Evolutionary conservation across 2,113 vertebrate species (phyloP), one percentile per base, ranked within the genome.

Genomic region (Rutilus rutilus): DNA sequence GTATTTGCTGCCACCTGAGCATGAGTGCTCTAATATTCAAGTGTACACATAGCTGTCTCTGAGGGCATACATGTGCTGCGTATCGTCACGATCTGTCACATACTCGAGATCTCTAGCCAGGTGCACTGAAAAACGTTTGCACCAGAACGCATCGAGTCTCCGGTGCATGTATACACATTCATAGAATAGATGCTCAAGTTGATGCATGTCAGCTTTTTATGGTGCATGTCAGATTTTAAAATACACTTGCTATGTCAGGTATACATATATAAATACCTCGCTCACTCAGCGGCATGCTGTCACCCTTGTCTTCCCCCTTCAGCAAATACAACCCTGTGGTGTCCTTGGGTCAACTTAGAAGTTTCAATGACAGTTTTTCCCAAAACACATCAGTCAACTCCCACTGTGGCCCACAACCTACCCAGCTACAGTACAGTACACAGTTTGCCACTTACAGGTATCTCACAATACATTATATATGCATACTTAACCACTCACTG

Each of bases 311-410:
- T 75, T 50, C n/a, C 42, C 71, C 6, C 6, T 75, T 75, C 42
- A 75, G 42, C 42, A 75, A 75, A 75, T 47, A 75, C 42, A 75
- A 75, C 39, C 71, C 71, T 74, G 71, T 25, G 71, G 71, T 47
- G 71, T 59, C 50, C 57, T 79, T 39, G 33, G 59, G 10, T 78
- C 30, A 60, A 59, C 6, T n/a, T 47, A 36, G 25, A 47, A 45
- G 39, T 42, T 64, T 64, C 50, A 78, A 83, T 71, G 59, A 73
- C 67, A 50, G 60, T n/a, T 83, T 78, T 33, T 30, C 39, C 36
- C 76, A 23, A 86, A 80, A 73, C 65, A 57, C 15, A 17, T 23
- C 27, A 25, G 57, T 78, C 76, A 78, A 39, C 19, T 78, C 19
- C 8, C 52, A 36, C 50, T 42, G 36, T 15, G 33, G 39, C 33